These are phyloP conservation scores for Bovichtus diacanthus DNA, from an alignment of 2,797 vertebrate genomes.

Conservation along the genomic window DNA sequence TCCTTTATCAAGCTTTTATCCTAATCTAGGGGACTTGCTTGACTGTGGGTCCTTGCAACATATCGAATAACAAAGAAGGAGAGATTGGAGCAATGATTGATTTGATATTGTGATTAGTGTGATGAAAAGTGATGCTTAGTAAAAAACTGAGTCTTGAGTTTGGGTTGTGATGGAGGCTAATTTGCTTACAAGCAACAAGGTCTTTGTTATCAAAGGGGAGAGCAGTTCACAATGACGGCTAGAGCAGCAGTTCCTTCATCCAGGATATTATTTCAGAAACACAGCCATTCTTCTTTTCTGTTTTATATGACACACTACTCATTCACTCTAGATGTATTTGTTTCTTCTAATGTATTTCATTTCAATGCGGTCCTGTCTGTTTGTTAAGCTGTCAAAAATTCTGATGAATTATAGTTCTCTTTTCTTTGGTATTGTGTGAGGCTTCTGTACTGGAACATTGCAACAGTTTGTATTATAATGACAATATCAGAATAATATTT, in stretches of 20 bases:
- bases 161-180: slow-evolving; percentile 44
- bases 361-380: slow-evolving; percentile 76
- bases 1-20: slow-evolving; percentile 60
- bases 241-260: slow-evolving; percentile 48
- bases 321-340: slow-evolving; percentile 72
- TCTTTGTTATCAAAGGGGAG: slow-evolving; percentile 48
- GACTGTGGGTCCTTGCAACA: slow-evolving; percentile 30
- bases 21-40: slow-evolving; percentile 25
- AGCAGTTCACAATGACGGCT: slow-evolving; percentile 34
- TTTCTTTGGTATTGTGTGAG: slow-evolving; percentile 78
- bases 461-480: slow-evolving; percentile 82
- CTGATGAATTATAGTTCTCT: slow-evolving; percentile 72
- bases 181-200: slow-evolving; percentile 22
- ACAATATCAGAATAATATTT: slow-evolving; percentile 79
- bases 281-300: slow-evolving; percentile 48
- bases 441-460: slow-evolving; percentile 81
- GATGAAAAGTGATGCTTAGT: slow-evolving; percentile 13
- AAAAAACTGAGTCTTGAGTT: neutral
- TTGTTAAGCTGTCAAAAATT: slow-evolving; percentile 74
- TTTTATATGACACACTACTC: slow-evolving; percentile 51
- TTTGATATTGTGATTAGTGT: slow-evolving; percentile 19
- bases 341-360: slow-evolving; percentile 74
- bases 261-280: slow-evolving; percentile 59
- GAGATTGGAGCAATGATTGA: neutral
- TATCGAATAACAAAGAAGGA: slow-evolving; percentile 44